Percentiles rank a stretch among this genome's conserved stretches.
Conservation (phyloP, 2,113 vertebrate species). For the Spilogale gracilis region DNA sequence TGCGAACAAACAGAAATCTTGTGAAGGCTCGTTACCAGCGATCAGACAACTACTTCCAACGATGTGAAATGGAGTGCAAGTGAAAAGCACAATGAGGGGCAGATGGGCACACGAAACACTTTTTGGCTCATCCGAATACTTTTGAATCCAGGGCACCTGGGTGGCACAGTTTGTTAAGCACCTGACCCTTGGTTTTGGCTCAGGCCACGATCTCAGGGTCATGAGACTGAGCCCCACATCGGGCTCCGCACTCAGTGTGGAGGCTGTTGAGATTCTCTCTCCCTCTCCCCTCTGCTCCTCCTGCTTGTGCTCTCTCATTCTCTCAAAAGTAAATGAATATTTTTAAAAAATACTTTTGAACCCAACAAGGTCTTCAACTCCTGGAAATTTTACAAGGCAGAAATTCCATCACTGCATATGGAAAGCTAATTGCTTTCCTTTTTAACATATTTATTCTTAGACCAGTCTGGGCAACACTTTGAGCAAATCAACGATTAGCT, state of each 20-base stretch:
- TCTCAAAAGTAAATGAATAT: no score
- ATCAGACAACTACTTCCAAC: slow-evolving; percentile 51
- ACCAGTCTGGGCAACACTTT: background rate
- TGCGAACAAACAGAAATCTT: slow-evolving; percentile 19
- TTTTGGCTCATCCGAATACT: slow-evolving; percentile 59
- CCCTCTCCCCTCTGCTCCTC: background rate
- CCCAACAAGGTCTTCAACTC: slow-evolving; percentile 69
- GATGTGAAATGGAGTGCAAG: slow-evolving; percentile 57
- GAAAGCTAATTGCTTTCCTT: slow-evolving; percentile 71
- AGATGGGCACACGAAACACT: slow-evolving; percentile 51
- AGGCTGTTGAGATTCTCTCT: background rate
- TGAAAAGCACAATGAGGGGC: slow-evolving; percentile 23
- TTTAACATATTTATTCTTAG: slow-evolving; percentile 71
- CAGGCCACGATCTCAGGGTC: background rate
- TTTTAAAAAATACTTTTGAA: slow-evolving; percentile 50
- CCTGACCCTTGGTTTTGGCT: background rate
- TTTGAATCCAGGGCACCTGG: slow-evolving; percentile 55
- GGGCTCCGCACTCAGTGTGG: background rate
- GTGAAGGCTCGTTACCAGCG: background rate
- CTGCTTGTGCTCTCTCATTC: background rate
- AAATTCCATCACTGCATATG: slow-evolving; percentile 58
- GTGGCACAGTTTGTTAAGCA: background rate
- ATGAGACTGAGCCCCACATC: background rate
- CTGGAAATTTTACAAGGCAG: slow-evolving; percentile 72
- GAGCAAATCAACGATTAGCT: background rate